These are phyloP conservation scores for Clarias laeviceps DNA, from an alignment of 2,797 vertebrate genomes.

Conservation along the genomic window DNA sequence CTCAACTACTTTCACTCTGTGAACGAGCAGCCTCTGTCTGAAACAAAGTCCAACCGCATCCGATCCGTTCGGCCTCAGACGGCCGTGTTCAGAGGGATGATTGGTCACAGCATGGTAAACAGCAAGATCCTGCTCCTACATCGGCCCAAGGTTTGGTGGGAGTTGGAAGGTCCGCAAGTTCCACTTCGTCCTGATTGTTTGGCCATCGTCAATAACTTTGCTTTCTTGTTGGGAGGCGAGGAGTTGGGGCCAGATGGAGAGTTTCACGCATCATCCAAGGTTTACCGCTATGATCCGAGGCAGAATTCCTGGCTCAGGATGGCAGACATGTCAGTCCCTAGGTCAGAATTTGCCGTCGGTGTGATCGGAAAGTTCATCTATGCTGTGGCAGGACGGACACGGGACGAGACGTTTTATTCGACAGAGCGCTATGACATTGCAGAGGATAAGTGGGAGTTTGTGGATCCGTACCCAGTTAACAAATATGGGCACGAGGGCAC, in stretches of 20 bases:
- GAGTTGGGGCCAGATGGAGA: slow-evolving; percentile 96
- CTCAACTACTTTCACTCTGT: slow-evolving; percentile 95
- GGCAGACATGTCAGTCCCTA: slow-evolving; percentile 98
- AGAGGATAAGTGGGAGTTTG: slow-evolving; percentile 97
- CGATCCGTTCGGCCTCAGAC: slow-evolving; percentile 95
- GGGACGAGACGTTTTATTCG: slow-evolving; percentile 97
- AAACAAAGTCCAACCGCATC: slow-evolving; percentile 92
- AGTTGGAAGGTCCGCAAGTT: slow-evolving; percentile 96
- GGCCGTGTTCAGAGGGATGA: slow-evolving; percentile 98
- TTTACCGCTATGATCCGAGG: slow-evolving; percentile 95
- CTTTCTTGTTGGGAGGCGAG: slow-evolving; percentile 95
- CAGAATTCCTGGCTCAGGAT: slow-evolving; percentile 98
- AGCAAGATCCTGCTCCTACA: slow-evolving; percentile 98
- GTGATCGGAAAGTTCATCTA: slow-evolving; percentile 97
- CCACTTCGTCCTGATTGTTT: slow-evolving; percentile 94
- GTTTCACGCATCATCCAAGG: slow-evolving; percentile 98
- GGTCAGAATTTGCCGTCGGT: slow-evolving; percentile 97
- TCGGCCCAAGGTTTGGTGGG: slow-evolving; percentile 98
- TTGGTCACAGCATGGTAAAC: slow-evolving; percentile 99
- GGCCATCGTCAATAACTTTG: slow-evolving; percentile 97
- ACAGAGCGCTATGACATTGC: slow-evolving; percentile 96
- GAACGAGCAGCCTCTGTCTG: slow-evolving; percentile 94
- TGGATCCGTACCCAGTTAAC: slow-evolving; percentile 97
- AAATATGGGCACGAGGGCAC: slow-evolving; percentile 98
- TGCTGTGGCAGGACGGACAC: slow-evolving; percentile 93